Conservation (phyloP, 2,113 vertebrate genomes). For the Rana temporaria region DNA sequence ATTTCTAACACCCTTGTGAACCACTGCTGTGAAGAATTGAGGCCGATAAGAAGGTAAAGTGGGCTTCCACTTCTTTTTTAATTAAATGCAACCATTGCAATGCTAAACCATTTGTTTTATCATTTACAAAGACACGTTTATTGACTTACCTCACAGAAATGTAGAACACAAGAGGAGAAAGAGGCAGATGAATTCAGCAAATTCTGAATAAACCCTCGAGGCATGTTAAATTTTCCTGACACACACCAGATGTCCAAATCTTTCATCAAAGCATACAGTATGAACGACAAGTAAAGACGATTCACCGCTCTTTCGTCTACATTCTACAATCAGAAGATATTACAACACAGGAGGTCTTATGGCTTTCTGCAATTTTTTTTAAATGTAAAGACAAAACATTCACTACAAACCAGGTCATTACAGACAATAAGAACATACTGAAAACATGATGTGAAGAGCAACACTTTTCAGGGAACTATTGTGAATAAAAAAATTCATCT, state of each 20-base stretch:
- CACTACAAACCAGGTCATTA: no score
- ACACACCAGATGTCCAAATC: conserved; percentile 88
- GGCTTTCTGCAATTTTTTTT: no score
- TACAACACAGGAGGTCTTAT: neutral
- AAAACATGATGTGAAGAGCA: no score
- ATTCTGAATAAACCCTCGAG: conserved; percentile 87
- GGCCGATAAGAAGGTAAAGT: no score
- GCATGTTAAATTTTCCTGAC: conserved; percentile 84
- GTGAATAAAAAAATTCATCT: no score
- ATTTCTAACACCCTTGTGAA: no score
- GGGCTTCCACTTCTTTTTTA: no score
- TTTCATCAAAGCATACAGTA: conserved; percentile 85
- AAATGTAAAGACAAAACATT: no score
- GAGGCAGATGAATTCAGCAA: conserved; percentile 87
- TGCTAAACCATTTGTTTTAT: neutral
- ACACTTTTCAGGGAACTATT: no score
- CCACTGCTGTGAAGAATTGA: no score
- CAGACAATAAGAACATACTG: no score
- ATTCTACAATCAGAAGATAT: conserved; percentile 68
- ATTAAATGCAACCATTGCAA: no score
- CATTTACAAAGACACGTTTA: neutral
- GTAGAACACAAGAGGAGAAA: conserved; percentile 88
- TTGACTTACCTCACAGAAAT: conserved; percentile 88
- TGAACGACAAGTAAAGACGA: conserved; percentile 85
- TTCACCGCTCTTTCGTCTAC: conserved; percentile 74